Evolutionary conservation across 2,888 invertebrate genomes (phyloP).

Genomic region (Drosophila picticornis): DNA sequence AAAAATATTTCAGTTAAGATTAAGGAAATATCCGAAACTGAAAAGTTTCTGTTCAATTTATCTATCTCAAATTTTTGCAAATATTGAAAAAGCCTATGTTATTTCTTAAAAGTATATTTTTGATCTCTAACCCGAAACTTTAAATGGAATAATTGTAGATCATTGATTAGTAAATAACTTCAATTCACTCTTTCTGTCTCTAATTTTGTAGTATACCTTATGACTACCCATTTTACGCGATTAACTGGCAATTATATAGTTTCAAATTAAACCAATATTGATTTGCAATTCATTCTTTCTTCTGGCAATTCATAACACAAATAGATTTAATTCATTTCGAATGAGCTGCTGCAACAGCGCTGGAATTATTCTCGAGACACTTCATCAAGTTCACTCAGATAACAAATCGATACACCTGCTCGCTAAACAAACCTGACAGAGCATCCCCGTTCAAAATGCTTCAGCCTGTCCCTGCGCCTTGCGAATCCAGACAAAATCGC

Average conservation of each 20-base stretch:
- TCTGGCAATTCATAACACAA: background rate
- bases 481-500: conserved; percentile 25
- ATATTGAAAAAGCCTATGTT: background rate
- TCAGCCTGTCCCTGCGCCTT: background rate
- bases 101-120: background rate
- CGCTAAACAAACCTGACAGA: conserved; percentile 30
- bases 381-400: conserved; percentile 48
- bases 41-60: too few species aligned
- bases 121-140: background rate
- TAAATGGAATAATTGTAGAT: background rate
- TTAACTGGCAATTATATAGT: background rate
- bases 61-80: background rate
- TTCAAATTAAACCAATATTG: background rate
- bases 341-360: background rate
- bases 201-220: background rate
- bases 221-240: background rate
- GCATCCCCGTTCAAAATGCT: background rate
- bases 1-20: background rate
- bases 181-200: background rate
- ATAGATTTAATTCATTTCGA: conserved; percentile 1
- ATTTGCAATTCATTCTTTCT: background rate
- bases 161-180: background rate
- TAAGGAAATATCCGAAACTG: background rate
- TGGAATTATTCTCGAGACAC: conserved; percentile 31
- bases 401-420: conserved; percentile 54